Percentiles rank a stretch among this genome's conserved stretches.
phyloP scores from a whole-genome alignment of 2,113 vertebrate genomes.

The Tragelaphus imberbis region DNA sequence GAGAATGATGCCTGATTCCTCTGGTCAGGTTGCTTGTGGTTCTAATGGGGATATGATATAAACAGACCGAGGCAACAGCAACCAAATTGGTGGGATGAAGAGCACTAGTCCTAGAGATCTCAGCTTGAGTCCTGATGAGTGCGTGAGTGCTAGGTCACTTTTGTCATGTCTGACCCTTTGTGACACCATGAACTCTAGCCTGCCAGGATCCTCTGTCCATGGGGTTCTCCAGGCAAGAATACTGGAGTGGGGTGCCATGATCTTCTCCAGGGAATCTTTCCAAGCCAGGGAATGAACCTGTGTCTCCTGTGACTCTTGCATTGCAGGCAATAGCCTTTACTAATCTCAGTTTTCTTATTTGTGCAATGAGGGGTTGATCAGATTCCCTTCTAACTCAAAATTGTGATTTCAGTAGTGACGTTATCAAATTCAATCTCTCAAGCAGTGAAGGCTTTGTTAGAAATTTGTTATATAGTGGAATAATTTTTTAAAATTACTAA shows the following conservation, averaged over 20 bases:
- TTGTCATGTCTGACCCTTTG: neutral
- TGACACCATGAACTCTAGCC: neutral
- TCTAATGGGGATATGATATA: neutral
- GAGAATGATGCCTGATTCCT: neutral
- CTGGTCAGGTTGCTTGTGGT: neutral
- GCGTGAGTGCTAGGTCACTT: neutral
- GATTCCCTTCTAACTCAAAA: neutral
- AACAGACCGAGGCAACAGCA: neutral
- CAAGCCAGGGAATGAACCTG: neutral
- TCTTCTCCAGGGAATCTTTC: neutral
- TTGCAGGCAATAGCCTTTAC: neutral
- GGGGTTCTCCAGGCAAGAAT: neutral
- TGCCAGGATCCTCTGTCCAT: neutral
- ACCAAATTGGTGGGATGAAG: neutral
- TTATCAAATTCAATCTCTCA: neutral
- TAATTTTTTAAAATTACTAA: neutral
- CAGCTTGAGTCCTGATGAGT: neutral
- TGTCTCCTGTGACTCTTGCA: neutral
- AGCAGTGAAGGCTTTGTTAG: neutral
- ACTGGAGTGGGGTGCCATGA: neutral
- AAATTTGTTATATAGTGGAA: neutral
- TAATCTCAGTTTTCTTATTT: neutral
- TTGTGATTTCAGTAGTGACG: neutral
- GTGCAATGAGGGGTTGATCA: neutral
- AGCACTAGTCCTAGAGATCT: neutral